A percentile compares a stretch with the other conserved stretches of the same genome.
phyloP scores from a whole-genome alignment of 2,113 vertebrate species.

The Isurus oxyrinchus region DNA sequence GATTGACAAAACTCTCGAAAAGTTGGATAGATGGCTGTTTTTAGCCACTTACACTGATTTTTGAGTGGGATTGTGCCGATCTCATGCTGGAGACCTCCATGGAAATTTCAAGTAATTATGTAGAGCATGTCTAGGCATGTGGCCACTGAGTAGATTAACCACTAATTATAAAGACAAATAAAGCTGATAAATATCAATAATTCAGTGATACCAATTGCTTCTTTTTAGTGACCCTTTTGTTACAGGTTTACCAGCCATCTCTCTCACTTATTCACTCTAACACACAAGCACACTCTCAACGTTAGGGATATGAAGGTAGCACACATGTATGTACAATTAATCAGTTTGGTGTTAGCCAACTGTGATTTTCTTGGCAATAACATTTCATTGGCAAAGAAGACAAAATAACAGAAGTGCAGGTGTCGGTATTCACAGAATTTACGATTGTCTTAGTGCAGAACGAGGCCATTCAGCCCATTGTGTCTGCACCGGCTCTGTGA shows the following conservation, averaged over 20 bases:
- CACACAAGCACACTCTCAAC: neutral
- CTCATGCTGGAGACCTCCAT: neutral
- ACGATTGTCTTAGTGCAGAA: no score
- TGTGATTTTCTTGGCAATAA: neutral
- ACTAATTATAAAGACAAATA: neutral
- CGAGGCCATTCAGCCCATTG: no score
- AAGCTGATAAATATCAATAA: neutral
- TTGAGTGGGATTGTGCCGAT: neutral
- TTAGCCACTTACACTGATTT: neutral
- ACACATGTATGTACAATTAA: neutral
- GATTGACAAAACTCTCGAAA: neutral
- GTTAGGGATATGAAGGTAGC: neutral
- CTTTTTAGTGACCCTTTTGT: no score
- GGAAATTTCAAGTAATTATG: neutral
- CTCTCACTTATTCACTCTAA: neutral
- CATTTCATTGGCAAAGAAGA: neutral
- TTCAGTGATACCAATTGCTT: neutral
- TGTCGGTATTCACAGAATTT: no score
- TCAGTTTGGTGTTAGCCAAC: neutral
- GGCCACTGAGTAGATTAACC: neutral
- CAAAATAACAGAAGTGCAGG: neutral
- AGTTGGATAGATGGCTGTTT: neutral
- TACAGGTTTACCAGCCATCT: no score
- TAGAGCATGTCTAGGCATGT: neutral
- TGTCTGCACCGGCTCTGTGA: no score